Evolutionary conservation across 2,797 vertebrate genomes (phyloP), one percentile per base, ranked within the genome.

Genomic region (Amphiprion clarkii): DNA sequence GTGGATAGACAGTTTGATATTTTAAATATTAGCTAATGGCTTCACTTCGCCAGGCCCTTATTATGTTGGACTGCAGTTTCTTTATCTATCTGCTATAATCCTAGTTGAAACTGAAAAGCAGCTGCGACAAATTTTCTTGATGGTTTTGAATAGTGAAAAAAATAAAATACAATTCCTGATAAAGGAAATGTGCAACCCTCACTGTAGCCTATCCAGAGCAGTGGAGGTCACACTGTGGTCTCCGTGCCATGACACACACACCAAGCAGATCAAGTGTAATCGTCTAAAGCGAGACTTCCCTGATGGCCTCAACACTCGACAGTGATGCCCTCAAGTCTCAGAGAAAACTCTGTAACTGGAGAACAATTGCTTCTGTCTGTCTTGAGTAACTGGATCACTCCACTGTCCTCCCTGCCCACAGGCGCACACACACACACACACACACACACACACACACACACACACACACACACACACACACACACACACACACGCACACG

Each of bases 281-380:
- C 61, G 81, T 91, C 82, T 88, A 82, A 88, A 82, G 85, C 53
- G 79, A 91, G 89, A 88, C 89, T 86, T 92, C 90, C 89, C 89
- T 88, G 87, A 89, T 87, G 87, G 86, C 86, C 87, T 62, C 87
- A 59, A 84, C 88, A 83, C 87, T 89, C 88, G 89, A 90, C 92
- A 93, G 87, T 83, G 89, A 93, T 93, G 90, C 90, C 92, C 88
- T 90, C 84, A 89, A 89, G 91, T 93, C 91, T 89, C 74, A 51
- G 82, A 90, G 88, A 91, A 90, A 87, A 85, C 85, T 88, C 79
- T 92, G 91, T 92, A 90, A 92, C 92, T 82, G 77, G 86, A 91
- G 91, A 92, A 90, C 90, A 79, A 90, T 91, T 90, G 89, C 90
- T 88, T 90, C 87, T 91, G 89, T 94, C 91, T 92, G 88, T 92